Evolutionary conservation across 2,888 invertebrate genomes (phyloP).

Genomic region (Drosophila niveifrons): DNA sequence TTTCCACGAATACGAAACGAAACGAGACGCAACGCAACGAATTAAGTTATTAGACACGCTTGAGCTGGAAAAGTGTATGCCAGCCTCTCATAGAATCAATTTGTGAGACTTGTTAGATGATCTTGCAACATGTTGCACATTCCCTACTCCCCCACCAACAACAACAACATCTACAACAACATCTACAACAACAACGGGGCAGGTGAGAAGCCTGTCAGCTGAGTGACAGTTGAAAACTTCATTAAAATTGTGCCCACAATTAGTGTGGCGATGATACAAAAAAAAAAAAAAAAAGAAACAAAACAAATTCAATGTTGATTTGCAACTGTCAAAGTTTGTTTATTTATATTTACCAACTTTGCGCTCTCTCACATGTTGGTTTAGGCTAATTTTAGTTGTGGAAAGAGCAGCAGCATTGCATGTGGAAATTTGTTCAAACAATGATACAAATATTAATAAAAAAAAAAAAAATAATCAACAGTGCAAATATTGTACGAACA

Average conservation of each 20-base stretch:
- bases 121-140: conserved; percentile 41
- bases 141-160: background rate
- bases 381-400: conserved; percentile 65
- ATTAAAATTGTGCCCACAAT: conserved; percentile 71
- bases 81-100: conserved; percentile 56
- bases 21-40: conserved; percentile 60
- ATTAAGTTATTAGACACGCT: conserved; percentile 78
- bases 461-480: conserved; percentile 78
- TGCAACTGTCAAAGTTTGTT: conserved; percentile 73
- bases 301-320: conserved; percentile 49
- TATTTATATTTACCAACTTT: conserved; percentile 48
- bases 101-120: conserved; percentile 49
- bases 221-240: conserved; percentile 65
- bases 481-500: conserved; percentile 52
- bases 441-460: conserved; percentile 70
- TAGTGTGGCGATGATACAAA: conserved; percentile 32
- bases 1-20: conserved; percentile 47
- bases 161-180: conserved; percentile 1
- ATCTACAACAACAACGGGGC: background rate
- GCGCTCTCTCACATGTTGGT: conserved; percentile 38
- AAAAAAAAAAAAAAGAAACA: conserved; percentile 10
- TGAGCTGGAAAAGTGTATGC: conserved; percentile 55
- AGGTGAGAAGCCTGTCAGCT: conserved; percentile 15
- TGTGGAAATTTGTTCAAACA: conserved; percentile 77
- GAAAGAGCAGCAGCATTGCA: conserved; percentile 53